Percentiles rank a stretch among this genome's conserved stretches.
phyloP scores from a whole-genome alignment of 2,888 invertebrate genomes.

The Zygogramma bicolorata region DNA sequence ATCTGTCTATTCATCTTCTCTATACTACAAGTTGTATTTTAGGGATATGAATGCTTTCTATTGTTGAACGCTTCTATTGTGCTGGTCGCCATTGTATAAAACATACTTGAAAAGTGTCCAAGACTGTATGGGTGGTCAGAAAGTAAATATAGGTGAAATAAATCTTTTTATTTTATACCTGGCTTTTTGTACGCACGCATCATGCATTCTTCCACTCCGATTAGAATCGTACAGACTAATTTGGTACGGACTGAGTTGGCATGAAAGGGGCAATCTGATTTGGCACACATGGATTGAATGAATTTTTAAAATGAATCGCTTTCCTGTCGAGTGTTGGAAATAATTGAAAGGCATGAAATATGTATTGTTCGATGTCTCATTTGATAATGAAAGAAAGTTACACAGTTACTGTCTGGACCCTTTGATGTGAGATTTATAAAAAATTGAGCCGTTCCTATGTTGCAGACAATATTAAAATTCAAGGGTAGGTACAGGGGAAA shows the following conservation, averaged over 20 bases:
- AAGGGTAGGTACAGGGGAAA: too few species aligned
- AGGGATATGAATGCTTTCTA: constrained; percentile 24
- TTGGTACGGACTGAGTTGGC: neutral
- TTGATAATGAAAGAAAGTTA: neutral
- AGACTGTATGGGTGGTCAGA: constrained; percentile 30
- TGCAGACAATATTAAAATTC: too few species aligned
- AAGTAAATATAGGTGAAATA: constrained; percentile 29
- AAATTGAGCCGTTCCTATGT: too few species aligned
- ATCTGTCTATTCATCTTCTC: constrained; percentile 16
- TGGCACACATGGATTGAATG: neutral
- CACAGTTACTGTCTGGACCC: too few species aligned
- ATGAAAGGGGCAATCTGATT: constrained; percentile 2
- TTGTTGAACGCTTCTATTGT: constrained; percentile 28
- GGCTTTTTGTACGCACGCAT: constrained; percentile 18
- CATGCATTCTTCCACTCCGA: constrained; percentile 19
- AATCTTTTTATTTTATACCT: constrained; percentile 34
- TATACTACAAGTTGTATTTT: constrained; percentile 19
- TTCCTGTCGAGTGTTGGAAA: neutral
- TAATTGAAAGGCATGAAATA: neutral
- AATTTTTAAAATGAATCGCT: neutral
- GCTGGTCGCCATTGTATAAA: constrained; percentile 21
- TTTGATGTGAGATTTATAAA: too few species aligned
- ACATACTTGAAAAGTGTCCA: constrained; percentile 31
- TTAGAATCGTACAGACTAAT: constrained; percentile 1
- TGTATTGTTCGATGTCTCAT: neutral